phyloP scores from a whole-genome alignment of 2,888 invertebrate species.

The Deroplatys truncata region DNA sequence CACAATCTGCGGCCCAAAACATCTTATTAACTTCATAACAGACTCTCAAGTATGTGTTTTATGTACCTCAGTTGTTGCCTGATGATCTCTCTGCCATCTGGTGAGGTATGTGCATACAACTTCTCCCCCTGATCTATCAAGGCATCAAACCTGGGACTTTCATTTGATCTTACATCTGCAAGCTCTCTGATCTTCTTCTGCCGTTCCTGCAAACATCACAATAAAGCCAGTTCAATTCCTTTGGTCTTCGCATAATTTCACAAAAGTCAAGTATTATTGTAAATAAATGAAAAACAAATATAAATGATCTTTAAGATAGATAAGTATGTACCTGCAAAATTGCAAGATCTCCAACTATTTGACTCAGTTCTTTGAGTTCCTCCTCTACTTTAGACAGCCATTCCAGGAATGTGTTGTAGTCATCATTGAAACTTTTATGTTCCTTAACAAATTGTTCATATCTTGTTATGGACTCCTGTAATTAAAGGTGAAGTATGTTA shows the following conservation, averaged over 20 bases:
- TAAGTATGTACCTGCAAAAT: constrained; percentile 54
- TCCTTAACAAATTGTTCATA: constrained; percentile 84
- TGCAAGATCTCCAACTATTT: constrained; percentile 80
- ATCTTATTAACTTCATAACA: too few species aligned
- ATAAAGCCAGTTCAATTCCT: neutral
- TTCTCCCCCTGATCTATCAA: constrained; percentile 87
- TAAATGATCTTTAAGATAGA: neutral
- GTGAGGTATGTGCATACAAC: constrained; percentile 87
- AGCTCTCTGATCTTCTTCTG: constrained; percentile 77
- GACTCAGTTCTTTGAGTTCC: constrained; percentile 71
- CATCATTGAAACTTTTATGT: constrained; percentile 72
- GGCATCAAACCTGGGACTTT: constrained; percentile 75
- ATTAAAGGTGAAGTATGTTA: constrained; percentile 15
- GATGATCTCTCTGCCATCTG: constrained; percentile 89
- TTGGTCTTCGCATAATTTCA: too few species aligned
- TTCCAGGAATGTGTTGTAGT: constrained; percentile 66
- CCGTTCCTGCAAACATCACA: constrained; percentile 57
- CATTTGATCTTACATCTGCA: constrained; percentile 73
- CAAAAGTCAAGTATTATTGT: too few species aligned
- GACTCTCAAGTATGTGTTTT: neutral
- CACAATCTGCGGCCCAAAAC: too few species aligned
- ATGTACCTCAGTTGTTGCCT: constrained; percentile 69
- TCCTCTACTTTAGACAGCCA: constrained; percentile 71
- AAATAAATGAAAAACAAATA: too few species aligned
- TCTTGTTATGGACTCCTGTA: constrained; percentile 69